Evolutionary conservation across 2,888 invertebrate species (phyloP).

Genomic region (Muscina levida): DNA sequence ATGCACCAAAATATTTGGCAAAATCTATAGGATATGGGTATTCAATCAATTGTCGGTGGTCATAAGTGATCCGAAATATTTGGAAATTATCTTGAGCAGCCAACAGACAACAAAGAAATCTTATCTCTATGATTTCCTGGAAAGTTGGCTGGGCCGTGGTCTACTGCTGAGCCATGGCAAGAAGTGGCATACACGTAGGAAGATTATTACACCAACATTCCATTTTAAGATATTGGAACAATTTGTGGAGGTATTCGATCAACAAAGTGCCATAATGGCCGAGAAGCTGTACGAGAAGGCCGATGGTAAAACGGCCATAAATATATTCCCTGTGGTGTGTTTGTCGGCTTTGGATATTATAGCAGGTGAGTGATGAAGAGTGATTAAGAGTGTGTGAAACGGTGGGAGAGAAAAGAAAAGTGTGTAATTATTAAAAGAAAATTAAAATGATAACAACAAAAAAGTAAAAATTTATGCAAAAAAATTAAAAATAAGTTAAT

Average conservation of each 20-base stretch:
- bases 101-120: conserved; percentile 65
- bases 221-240: conserved; percentile 89
- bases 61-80: conserved; percentile 71
- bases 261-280: conserved; percentile 82
- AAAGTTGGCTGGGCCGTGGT: conserved; percentile 67
- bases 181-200: conserved; percentile 85
- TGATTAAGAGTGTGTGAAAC: not conserved
- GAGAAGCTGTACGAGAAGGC: conserved; percentile 80
- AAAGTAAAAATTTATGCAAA: too few relatives aligned
- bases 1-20: conserved; percentile 68
- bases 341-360: conserved; percentile 83
- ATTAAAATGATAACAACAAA: too few relatives aligned
- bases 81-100: conserved; percentile 72
- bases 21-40: conserved; percentile 70
- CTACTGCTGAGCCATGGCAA: conserved; percentile 73
- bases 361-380: conserved; percentile 58
- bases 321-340: conserved; percentile 84
- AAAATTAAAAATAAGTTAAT: too few relatives aligned
- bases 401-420: too few relatives aligned
- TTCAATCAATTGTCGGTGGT: conserved; percentile 68
- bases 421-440: too few relatives aligned
- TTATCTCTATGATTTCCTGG: conserved; percentile 64
- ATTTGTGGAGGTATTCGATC: conserved; percentile 86
- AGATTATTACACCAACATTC: conserved; percentile 88
- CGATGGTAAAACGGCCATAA: conserved; percentile 77